phyloP scores from a whole-genome alignment of 2,113 vertebrate genomes.

The Cinclus mexicanus region DNA sequence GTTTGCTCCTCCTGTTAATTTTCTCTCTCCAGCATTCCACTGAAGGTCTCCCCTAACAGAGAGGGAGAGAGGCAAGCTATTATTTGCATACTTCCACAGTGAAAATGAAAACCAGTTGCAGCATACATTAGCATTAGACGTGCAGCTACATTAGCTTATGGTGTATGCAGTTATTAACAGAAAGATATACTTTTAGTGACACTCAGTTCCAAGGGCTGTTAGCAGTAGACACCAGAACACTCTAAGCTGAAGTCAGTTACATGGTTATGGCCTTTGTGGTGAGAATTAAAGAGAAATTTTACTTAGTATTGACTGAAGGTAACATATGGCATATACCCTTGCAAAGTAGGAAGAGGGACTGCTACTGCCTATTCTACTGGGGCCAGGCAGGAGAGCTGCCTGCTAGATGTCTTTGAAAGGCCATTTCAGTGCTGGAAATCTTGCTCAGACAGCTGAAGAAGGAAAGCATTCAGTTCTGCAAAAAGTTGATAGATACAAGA shows the following conservation, averaged over 20 bases:
- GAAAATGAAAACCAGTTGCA: neutral
- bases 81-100: neutral
- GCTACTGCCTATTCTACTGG: constrained; percentile 39
- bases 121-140: neutral
- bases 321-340: constrained; percentile 32
- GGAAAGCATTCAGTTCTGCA: constrained; percentile 53
- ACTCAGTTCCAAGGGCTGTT: neutral
- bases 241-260: neutral
- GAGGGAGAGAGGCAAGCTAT: neutral
- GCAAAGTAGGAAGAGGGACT: constrained; percentile 37
- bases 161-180: constrained; percentile 16
- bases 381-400: constrained; percentile 48
- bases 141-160: constrained; percentile 23
- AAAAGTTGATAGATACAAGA: constrained; percentile 48
- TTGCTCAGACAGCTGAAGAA: constrained; percentile 55
- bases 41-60: constrained; percentile 82
- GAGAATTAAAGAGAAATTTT: constrained; percentile 25
- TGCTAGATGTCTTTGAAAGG: constrained; percentile 50
- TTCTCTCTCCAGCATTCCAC: constrained; percentile 90
- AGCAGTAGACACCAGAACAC: neutral
- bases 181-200: neutral
- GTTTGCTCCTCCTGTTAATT: constrained; percentile 94
- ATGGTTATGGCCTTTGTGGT: constrained; percentile 29
- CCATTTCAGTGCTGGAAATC: constrained; percentile 46
- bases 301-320: constrained; percentile 23